phyloP scores from a whole-genome alignment of 2,113 vertebrate species.

The Cariama cristata region DNA sequence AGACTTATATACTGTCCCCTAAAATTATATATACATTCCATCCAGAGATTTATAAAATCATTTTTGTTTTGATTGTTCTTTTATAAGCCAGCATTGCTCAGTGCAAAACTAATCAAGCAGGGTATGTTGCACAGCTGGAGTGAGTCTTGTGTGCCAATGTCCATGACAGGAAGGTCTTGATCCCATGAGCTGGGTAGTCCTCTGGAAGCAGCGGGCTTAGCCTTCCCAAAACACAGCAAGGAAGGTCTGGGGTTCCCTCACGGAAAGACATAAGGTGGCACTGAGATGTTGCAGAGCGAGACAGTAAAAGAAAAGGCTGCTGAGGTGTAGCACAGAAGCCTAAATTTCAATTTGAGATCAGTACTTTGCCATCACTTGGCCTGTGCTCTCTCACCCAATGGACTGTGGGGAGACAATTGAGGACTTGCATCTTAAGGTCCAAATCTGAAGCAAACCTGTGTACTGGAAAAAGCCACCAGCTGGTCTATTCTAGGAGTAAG shows the following conservation, averaged over 20 bases:
- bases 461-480: neutral
- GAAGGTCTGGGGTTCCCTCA: neutral
- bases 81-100: neutral
- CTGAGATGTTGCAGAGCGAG: neutral
- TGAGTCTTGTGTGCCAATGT: neutral
- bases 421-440: neutral
- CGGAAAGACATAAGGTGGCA: neutral
- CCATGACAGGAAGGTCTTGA: neutral
- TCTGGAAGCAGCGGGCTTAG: neutral
- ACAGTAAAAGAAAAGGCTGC: neutral
- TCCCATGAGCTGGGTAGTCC: neutral
- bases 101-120: neutral
- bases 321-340: neutral
- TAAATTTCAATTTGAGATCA: neutral
- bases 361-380: neutral
- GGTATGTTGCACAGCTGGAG: neutral
- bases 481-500: neutral
- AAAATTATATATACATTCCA: slow-evolving; percentile 31
- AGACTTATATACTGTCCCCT: neutral
- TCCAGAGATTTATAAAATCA: neutral
- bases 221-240: neutral
- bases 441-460: neutral
- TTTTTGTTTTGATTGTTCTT: neutral
- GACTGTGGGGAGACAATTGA: neutral
- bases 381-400: neutral